Evolutionary conservation across 2,888 invertebrate genomes (phyloP).

Genomic region (Theretra japonica): DNA sequence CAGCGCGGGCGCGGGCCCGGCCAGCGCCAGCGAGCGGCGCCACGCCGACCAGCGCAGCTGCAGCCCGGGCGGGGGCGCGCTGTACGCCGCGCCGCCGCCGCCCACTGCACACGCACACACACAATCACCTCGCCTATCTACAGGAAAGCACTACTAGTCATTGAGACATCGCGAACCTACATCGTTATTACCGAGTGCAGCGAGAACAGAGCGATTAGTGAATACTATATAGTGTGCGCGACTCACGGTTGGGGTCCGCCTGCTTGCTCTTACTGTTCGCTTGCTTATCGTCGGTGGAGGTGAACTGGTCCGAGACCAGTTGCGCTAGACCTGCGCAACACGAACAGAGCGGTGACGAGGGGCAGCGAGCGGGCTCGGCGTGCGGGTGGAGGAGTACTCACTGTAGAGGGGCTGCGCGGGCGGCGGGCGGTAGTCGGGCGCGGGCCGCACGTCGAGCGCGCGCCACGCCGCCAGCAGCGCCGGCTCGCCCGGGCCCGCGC

Average conservation of each 20-base stretch:
- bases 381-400: slow-evolving; percentile 48
- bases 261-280: slow-evolving; percentile 52
- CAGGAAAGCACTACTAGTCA: not conserved
- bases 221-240: slow-evolving; percentile 23
- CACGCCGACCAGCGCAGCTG: slow-evolving; percentile 94
- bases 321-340: slow-evolving; percentile 70
- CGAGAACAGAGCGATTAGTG: not conserved
- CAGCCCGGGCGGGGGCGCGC: slow-evolving; percentile 83
- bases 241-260: slow-evolving; percentile 59
- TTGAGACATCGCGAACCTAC: no score
- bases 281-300: slow-evolving; percentile 62
- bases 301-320: slow-evolving; percentile 78
- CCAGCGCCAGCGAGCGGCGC: slow-evolving; percentile 90
- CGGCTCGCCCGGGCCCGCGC: slow-evolving; percentile 58
- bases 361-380: not conserved
- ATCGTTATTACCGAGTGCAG: not conserved
- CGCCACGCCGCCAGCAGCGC: slow-evolving; percentile 91
- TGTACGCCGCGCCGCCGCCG: slow-evolving; percentile 37
- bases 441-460: slow-evolving; percentile 87
- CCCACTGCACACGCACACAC: slow-evolving; percentile 36
- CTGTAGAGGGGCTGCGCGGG: slow-evolving; percentile 76
- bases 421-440: slow-evolving; percentile 72
- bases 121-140: not conserved
- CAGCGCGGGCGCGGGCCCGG: slow-evolving; percentile 90
- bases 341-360: not conserved